A percentile compares a stretch with the other conserved stretches of the same genome.
These are phyloP conservation scores for Cephus pygmeus DNA, from an alignment of 2,888 invertebrate species.

Conservation along the genomic window DNA sequence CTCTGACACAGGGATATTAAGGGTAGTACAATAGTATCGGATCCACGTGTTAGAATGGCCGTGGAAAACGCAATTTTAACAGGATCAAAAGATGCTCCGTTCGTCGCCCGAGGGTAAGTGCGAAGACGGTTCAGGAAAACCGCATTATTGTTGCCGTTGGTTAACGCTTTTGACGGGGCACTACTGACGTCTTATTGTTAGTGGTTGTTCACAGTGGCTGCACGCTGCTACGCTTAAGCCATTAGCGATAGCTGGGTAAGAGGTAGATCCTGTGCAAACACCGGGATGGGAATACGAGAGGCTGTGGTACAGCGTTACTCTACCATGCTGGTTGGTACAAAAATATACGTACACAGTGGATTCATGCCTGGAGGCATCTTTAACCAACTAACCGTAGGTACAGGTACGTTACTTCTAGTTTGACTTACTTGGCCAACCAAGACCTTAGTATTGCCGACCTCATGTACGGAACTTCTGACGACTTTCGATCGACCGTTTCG, in stretches of 20 bases:
- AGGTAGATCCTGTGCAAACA: conserved; percentile 41
- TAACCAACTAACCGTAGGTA: not conserved
- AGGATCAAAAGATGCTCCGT: not conserved
- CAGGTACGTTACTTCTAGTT: not conserved
- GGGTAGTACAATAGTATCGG: not conserved
- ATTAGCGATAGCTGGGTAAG: conserved; percentile 36
- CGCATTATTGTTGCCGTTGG: conserved; percentile 43
- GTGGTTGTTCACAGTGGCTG: conserved; percentile 1
- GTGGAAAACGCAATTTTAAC: not conserved
- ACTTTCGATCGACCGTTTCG: too few relatives aligned
- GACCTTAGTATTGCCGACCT: too few relatives aligned
- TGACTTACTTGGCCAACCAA: too few relatives aligned
- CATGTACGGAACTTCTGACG: too few relatives aligned
- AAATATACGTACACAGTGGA: not conserved
- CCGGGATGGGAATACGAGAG: conserved; percentile 3
- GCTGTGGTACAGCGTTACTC: not conserved
- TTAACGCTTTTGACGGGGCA: conserved; percentile 40
- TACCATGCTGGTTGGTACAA: not conserved
- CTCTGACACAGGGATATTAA: not conserved
- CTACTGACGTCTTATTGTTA: conserved; percentile 5
- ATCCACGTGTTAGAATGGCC: not conserved
- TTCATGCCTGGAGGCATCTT: not conserved
- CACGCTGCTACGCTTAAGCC: conserved; percentile 26
- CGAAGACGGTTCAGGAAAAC: not conserved
- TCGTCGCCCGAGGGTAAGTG: conserved; percentile 25